Conservation (phyloP, 2,888 invertebrate genomes). For the Drosophila fulvimacula region DNA sequence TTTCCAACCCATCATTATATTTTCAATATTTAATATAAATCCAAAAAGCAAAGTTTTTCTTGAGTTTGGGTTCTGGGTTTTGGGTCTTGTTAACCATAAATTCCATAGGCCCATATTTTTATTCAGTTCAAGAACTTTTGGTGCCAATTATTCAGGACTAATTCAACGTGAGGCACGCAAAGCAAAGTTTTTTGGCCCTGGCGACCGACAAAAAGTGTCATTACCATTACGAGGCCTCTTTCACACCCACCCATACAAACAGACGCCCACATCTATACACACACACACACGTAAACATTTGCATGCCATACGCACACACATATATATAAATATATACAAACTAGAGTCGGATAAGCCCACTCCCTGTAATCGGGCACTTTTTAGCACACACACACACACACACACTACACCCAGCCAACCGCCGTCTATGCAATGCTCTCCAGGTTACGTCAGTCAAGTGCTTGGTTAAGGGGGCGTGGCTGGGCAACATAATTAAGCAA, state of each 20-base stretch:
- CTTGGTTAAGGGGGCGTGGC: constrained; percentile 5
- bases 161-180: constrained; percentile 69
- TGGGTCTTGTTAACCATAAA: constrained; percentile 28
- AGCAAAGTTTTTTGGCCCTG: constrained; percentile 50
- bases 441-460: constrained; percentile 70
- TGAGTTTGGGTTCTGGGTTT: neutral
- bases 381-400: constrained; percentile 30
- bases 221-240: constrained; percentile 61
- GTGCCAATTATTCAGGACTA: constrained; percentile 75
- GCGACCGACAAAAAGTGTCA: constrained; percentile 67
- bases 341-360: constrained; percentile 42
- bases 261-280: too few species aligned
- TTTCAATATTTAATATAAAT: neutral
- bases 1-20: neutral
- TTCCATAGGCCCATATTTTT: constrained; percentile 18
- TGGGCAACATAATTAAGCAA: constrained; percentile 75
- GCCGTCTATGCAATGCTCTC: constrained; percentile 11
- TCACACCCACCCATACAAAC: constrained; percentile 22
- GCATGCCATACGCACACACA: neutral
- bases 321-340: constrained; percentile 9
- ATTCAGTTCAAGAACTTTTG: constrained; percentile 46
- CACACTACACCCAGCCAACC: neutral
- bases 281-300: constrained; percentile 1
- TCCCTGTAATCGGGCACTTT: constrained; percentile 49
- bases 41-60: neutral